These are phyloP conservation scores for Steatocranus sp. DNA, from an alignment of 2,797 vertebrate genomes.

Conservation along the genomic window DNA sequence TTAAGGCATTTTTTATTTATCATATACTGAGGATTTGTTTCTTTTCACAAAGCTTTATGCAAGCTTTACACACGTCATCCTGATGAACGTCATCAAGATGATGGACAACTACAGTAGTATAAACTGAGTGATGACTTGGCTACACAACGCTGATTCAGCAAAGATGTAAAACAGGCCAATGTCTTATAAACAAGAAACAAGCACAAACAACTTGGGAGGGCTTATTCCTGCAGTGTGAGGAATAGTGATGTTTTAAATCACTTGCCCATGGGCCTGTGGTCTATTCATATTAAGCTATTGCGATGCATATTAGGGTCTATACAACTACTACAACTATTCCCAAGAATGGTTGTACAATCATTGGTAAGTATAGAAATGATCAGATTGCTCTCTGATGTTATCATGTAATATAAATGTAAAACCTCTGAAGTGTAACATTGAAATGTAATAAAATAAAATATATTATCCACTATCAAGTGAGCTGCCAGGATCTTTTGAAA, in stretches of 20 bases:
- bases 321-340: background rate
- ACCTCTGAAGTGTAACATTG: background rate
- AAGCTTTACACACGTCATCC: background rate
- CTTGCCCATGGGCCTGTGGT: background rate
- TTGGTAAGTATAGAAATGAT: background rate
- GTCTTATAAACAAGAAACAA: background rate
- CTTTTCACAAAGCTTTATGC: background rate
- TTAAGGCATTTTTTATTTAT: background rate
- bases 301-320: background rate
- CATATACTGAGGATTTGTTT: background rate
- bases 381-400: background rate
- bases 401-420: background rate
- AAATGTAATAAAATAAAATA: background rate
- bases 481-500: background rate
- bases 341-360: background rate
- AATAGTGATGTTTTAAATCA: background rate
- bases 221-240: background rate
- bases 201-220: background rate
- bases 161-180: background rate
- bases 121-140: background rate
- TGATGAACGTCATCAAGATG: background rate
- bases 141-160: background rate
- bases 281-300: background rate
- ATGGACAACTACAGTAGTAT: constrained; percentile 22
- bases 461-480: background rate